A percentile compares a stretch with the other conserved stretches of the same genome.
phyloP scores from a whole-genome alignment of 2,113 vertebrate species.

The Stegostoma tigrinum region DNA sequence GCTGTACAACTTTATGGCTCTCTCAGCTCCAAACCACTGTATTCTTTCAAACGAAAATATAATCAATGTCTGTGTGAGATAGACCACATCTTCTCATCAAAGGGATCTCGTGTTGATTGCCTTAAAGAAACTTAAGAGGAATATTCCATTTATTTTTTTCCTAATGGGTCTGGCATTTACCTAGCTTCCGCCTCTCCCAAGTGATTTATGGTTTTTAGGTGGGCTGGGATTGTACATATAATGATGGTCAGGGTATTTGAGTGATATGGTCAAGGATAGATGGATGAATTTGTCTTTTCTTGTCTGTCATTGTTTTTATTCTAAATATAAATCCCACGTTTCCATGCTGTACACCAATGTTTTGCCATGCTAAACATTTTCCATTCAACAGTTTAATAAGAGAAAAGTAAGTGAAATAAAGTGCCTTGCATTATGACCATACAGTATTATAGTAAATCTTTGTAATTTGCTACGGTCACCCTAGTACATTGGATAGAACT shows the following conservation, averaged over 20 bases:
- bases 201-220: neutral
- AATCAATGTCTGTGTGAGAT: neutral
- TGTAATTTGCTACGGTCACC: too few relatives aligned
- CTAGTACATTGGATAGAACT: too few relatives aligned
- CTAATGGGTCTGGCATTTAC: neutral
- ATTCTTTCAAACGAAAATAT: neutral
- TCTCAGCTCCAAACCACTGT: neutral
- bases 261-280: neutral
- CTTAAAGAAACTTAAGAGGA: neutral
- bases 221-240: neutral
- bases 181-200: neutral
- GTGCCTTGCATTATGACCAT: too few relatives aligned
- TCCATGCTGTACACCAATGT: neutral
- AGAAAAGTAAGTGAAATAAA: too few relatives aligned
- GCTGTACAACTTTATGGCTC: too few relatives aligned
- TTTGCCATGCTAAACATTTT: neutral
- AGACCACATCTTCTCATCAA: neutral
- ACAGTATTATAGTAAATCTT: too few relatives aligned
- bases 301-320: neutral
- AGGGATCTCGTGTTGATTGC: neutral
- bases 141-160: neutral
- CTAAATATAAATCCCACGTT: neutral
- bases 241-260: neutral
- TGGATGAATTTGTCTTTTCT: neutral
- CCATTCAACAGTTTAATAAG: neutral